Base-by-base conservation (phyloP, 2,888 invertebrate genomes). In the Synanthedon formicaeformis region DNA sequence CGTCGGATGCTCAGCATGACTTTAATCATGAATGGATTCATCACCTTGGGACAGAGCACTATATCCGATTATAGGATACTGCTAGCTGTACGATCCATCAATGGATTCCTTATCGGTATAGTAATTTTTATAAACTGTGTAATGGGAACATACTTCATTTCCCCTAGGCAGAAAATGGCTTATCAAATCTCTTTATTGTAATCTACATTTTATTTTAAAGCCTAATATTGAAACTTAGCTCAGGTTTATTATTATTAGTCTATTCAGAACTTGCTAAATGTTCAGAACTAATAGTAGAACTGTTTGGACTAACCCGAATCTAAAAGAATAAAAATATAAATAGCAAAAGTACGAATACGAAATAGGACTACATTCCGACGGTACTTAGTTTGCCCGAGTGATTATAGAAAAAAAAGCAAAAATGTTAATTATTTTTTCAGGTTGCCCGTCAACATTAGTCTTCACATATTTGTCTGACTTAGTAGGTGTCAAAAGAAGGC, bases 381-480 rank as follows among this genome's bases (percentile, higher is more conserved):
- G 2, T 27, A 8, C 8, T 8, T 16, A 16, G 16, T 16, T 16
- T 27, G 27, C 4, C 8, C 8, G 8, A 8, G 8, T 27, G 27
- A 27, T 8, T 27, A 27, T 27, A 27, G 8, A 27, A 27, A 27
- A 8, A 27, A 27, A 8, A 27, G 2, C 27, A 27, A 27, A 2
- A 27, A 27, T 27, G 1, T 27, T 1, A 6, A 8, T 27, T 27
- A 3, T 27, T 34, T 34, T 34, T 34, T 34, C 63, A 86, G 91
- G 91, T 51, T 90, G 89, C 0, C 90, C 91, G 2, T 89, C 90
- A 1, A 89, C 90, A 2, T 69, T 91, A 34, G 86, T 91, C 0
- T 91, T 91, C 63, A 88, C 90, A 0, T 92, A 92, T 64, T 67
- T 92, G n/a, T 91, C 92, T 12, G 92, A 92, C 67, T 88, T 92